phyloP scores from a whole-genome alignment of 2,113 vertebrate genomes.

The Cariama cristata region DNA sequence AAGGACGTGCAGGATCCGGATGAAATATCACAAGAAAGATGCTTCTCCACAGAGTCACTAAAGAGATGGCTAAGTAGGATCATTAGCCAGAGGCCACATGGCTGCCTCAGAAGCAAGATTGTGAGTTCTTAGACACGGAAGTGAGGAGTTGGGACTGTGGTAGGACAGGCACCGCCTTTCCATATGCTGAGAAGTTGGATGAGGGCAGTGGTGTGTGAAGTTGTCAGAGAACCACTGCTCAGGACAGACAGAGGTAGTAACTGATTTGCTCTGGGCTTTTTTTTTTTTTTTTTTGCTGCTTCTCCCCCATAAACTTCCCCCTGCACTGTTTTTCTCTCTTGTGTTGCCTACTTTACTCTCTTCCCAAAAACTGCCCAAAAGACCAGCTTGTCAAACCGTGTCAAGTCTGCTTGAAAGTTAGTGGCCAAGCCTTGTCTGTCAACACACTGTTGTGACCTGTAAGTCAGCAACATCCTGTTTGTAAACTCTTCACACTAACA shows the following conservation, averaged over 20 bases:
- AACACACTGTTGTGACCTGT: neutral
- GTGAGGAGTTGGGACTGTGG: neutral
- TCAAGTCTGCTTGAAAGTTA: neutral
- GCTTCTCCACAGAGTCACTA: neutral
- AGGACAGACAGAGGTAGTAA: neutral
- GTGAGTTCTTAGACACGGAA: neutral
- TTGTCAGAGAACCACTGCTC: neutral
- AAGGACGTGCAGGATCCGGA: neutral
- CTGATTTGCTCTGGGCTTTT: accelerated
- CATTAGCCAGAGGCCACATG: neutral
- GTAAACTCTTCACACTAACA: neutral
- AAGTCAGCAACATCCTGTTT: neutral
- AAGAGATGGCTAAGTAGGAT: neutral
- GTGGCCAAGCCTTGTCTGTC: neutral
- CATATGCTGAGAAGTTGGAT: neutral
- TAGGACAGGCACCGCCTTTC: neutral
- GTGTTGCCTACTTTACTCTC: neutral
- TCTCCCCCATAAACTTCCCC: neutral
- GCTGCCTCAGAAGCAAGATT: neutral
- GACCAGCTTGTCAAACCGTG: neutral
- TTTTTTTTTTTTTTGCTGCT: neutral
- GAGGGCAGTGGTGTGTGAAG: neutral
- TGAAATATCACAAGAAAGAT: neutral
- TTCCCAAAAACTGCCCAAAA: neutral
- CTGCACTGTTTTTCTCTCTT: neutral